phyloP scores from a whole-genome alignment of 2,113 vertebrate species.

The Odontesthes bonariensis region DNA sequence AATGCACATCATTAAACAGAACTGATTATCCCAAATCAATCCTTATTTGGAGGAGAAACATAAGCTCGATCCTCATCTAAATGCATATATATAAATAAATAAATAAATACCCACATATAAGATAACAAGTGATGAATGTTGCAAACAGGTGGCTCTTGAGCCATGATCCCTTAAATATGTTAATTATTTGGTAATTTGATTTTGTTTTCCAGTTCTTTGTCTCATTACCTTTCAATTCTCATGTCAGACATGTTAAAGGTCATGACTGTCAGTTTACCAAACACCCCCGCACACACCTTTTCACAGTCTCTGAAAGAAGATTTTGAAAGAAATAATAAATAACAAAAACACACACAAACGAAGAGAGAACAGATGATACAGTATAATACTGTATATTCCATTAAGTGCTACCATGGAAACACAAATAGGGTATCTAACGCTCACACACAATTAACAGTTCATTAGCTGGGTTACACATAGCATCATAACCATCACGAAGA shows the following conservation, averaged over 20 bases:
- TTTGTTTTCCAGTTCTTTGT: too few species aligned
- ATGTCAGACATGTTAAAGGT: too few species aligned
- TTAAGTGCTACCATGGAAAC: constrained; percentile 1
- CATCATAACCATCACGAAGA: too few species aligned
- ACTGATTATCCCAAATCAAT: background rate
- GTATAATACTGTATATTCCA: background rate
- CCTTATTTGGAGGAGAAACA: too few species aligned
- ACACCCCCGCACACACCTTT: too few species aligned
- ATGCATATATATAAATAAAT: too few species aligned
- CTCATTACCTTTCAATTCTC: too few species aligned
- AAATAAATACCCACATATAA: background rate
- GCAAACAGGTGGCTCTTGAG: background rate
- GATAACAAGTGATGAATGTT: background rate
- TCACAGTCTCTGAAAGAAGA: too few species aligned
- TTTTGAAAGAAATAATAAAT: background rate
- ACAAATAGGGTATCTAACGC: background rate
- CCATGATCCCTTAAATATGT: background rate
- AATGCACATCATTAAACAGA: background rate
- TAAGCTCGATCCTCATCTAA: too few species aligned
- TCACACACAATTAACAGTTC: constrained; percentile 1
- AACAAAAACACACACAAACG: too few species aligned
- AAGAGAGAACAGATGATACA: background rate
- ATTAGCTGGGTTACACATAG: constrained; percentile 3
- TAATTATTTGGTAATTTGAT: too few species aligned
- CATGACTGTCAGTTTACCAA: too few species aligned